These are phyloP conservation scores for Phaenicophaeus curvirostris DNA, from an alignment of 2,797 vertebrate species.

Conservation along the genomic window DNA sequence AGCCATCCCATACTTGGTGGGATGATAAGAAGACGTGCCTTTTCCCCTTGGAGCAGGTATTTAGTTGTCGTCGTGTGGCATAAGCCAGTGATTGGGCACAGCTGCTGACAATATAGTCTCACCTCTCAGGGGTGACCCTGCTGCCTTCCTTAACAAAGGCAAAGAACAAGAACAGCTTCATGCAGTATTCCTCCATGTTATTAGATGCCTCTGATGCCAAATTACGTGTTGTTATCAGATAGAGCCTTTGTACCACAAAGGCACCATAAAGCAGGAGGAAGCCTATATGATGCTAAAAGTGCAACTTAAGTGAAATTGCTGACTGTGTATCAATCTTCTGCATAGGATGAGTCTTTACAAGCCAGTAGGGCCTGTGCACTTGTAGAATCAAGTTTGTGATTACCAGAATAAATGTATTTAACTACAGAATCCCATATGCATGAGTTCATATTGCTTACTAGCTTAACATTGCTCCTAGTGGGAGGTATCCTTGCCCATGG, in stretches of 20 bases:
- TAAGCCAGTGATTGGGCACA: background rate
- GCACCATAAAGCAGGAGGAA: background rate
- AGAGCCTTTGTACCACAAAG: background rate
- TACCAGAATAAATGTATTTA: background rate
- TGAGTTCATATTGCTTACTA: background rate
- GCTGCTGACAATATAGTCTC: background rate
- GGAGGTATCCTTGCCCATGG: no score
- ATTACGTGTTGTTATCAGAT: background rate
- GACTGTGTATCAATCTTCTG: background rate
- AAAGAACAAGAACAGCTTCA: background rate
- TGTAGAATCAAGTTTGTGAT: background rate
- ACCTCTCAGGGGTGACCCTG: background rate
- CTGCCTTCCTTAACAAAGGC: background rate
- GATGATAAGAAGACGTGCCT: background rate
- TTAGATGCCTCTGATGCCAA: background rate
- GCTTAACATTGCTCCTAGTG: no score
- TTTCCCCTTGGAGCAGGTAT: background rate
- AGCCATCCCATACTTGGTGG: background rate
- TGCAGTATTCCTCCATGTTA: background rate
- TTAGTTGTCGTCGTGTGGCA: background rate
- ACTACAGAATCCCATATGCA: background rate
- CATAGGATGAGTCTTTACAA: background rate
- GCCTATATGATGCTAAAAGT: background rate
- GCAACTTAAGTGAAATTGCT: background rate
- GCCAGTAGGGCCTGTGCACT: background rate